Base-by-base conservation (phyloP, 2,888 invertebrate genomes). In the Vanessa cardui region DNA sequence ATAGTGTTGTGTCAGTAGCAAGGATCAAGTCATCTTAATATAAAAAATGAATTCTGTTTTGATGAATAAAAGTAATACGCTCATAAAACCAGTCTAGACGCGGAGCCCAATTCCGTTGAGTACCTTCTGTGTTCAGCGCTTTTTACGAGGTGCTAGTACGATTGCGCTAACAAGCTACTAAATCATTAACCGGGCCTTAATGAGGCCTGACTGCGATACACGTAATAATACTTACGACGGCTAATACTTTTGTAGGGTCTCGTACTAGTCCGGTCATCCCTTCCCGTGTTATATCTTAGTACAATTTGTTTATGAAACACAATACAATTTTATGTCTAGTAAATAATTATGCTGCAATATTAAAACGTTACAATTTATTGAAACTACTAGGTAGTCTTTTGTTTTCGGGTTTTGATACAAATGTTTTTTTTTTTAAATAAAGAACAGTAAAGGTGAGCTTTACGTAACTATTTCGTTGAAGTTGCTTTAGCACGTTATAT, bases 171-270 rank as follows among this genome's bases (percentile, higher is more conserved):
- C 85, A 85, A 87, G 85, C 84, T 74, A 74, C 79, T 80, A 83
- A 85, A 84, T 88, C 87, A 87, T 88, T 87, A 88, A 85, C 72
- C 72, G 58, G 76, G 76, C 74, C 76, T 74, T 87, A 86, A 87
- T 85, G 85, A 87, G 86, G 64, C 45, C 64, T 67, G 49, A 66
- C 50, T 52, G 44, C 62, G 61, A 67, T 58, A 66, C 56, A 67
- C 66, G 67, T 64, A 67, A 67, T 67, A 64, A 62, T 59, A 62
- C 64, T 67, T 67, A 64, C 61, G 64, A 64, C 62, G 64, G 59
- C 58, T 50, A 47, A 67, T 67, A 50, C 63, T 64, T 66, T 56
- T 46, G 26, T 61, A 50, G 20, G 45, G 65, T 12, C 33, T 16
- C 45, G 16, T 31, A 33, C 20, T 58, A 58, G 33, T 58, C 58